Conservation (phyloP, 2,888 invertebrate species). For the Quadriops clusia region DNA sequence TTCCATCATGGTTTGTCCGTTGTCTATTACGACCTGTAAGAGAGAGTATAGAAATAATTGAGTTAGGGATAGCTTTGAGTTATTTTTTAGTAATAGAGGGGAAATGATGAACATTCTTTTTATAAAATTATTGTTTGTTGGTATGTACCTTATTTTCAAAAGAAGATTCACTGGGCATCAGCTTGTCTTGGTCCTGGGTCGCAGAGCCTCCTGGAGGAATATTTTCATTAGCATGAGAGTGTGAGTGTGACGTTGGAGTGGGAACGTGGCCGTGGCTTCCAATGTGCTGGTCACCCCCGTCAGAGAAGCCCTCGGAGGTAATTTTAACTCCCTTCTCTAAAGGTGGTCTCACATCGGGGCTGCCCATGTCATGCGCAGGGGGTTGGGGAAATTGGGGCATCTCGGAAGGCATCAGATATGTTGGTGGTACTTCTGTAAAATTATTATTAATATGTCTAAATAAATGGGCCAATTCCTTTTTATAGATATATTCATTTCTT, state of each 20-base stretch:
- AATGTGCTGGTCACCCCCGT: conserved; percentile 8
- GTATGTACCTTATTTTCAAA: conserved; percentile 13
- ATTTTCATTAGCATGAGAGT: conserved; percentile 24
- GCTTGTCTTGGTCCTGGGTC: conserved; percentile 11
- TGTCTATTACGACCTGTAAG: too few species aligned
- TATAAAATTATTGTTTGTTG: too few species aligned
- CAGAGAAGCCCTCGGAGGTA: conserved; percentile 9
- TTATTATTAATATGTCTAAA: too few species aligned
- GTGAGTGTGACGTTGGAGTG: conserved; percentile 17
- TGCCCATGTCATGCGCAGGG: conserved; percentile 6
- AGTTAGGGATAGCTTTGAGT: too few species aligned
- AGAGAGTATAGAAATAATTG: too few species aligned
- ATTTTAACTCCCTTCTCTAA: too few species aligned
- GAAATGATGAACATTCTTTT: too few species aligned
- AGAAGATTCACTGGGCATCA: conserved; percentile 12
- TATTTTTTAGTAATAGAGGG: too few species aligned
- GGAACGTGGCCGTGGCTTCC: conserved; percentile 1
- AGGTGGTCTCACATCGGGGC: conserved; percentile 8
- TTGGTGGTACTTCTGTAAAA: conserved; percentile 11
- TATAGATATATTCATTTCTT: too few species aligned
- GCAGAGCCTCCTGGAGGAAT: conserved; percentile 19
- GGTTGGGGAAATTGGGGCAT: conserved; percentile 10
- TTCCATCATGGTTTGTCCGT: conserved; percentile 10
- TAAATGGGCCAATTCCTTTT: too few species aligned
- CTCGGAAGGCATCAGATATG: conserved; percentile 10